Evolutionary conservation across 1,140 invertebrate species (phyloP), one percentile per base, ranked within the genome.

Genomic region (Bombyx mandarina): DNA sequence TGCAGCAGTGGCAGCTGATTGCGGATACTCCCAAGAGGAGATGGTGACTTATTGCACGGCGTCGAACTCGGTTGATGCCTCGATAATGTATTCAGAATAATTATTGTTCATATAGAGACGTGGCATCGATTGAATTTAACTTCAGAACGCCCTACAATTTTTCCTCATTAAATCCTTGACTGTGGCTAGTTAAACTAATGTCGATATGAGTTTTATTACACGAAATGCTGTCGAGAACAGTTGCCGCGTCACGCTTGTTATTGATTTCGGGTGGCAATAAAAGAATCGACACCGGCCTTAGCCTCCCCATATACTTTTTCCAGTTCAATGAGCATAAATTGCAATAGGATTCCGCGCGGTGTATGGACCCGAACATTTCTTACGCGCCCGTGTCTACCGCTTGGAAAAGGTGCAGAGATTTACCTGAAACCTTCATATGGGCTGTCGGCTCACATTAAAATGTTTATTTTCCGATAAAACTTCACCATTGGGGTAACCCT

Each of bases 281-380:
- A 84, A 79, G 77, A 84, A 84, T 79, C 73, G 66, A 56, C 71
- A 66, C 66, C 76, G 65, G 78, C 77, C 75, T 82, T 75, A 75
- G 75, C 70, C 58, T 77, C 79, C 74, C 78, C 67, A 71, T 77
- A 82, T 71, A 80, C 75, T 83, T 83, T 79, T 76, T 74, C 72
- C 77, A 64, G 72, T 72, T 79, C 81, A 82, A 78, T 77, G 79
- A 79, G 68, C 79, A 79, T 84, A 82, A 86, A 86, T 84, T 84
- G 83, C 80, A 83, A 84, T 81, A 80, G 80, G 79, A 86, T 84
- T 82, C 69, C 72, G 64, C 67, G 65, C 75, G 65, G 76, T 72
- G 68, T 69, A 77, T 77, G 63, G 66, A 59, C 73, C 65, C 75
- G 59, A 79, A 79, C 78, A 79, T 75, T 75, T 80, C 69, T 69